These are phyloP conservation scores for Cryptocheilus praepositus DNA, from an alignment of 2,888 invertebrate species.

Conservation along the genomic window DNA sequence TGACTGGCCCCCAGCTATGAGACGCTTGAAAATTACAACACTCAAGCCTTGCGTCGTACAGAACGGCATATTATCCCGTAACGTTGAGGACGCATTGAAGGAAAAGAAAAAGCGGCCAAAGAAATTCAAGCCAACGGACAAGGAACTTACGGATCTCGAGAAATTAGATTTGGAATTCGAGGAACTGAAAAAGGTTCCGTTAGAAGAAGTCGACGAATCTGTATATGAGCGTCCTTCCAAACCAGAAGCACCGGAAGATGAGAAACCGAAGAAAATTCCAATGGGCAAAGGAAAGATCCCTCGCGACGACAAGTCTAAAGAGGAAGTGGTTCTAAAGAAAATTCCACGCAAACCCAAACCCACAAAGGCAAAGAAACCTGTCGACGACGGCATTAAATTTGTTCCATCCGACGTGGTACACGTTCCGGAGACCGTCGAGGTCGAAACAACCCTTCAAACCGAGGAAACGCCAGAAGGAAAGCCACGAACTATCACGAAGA, in stretches of 20 bases:
- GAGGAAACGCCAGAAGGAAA: slow-evolving; percentile 69
- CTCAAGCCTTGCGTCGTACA: slow-evolving; percentile 74
- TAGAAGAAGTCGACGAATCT: slow-evolving; percentile 70
- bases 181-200: slow-evolving; percentile 71
- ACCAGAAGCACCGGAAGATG: slow-evolving; percentile 75
- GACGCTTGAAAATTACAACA: slow-evolving; percentile 69
- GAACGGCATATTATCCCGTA: slow-evolving; percentile 75
- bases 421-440: slow-evolving; percentile 64
- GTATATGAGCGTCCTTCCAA: slow-evolving; percentile 69
- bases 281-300: slow-evolving; percentile 76
- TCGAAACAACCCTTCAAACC: slow-evolving; percentile 4
- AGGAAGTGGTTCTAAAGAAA: slow-evolving; percentile 76
- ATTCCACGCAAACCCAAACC: slow-evolving; percentile 72
- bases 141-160: slow-evolving; percentile 72
- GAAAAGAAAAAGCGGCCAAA: slow-evolving; percentile 73
- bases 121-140: slow-evolving; percentile 72
- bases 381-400: background rate
- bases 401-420: background rate
- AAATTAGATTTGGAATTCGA: slow-evolving; percentile 74
- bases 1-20: slow-evolving; percentile 74
- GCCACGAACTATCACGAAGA: slow-evolving; percentile 60
- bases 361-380: background rate
- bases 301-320: slow-evolving; percentile 67
- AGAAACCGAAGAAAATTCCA: slow-evolving; percentile 70
- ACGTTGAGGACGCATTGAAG: slow-evolving; percentile 75